phyloP scores from a whole-genome alignment of 35 echinoderm and acorn worm species.

The Apostichopus parvimensis region DNA sequence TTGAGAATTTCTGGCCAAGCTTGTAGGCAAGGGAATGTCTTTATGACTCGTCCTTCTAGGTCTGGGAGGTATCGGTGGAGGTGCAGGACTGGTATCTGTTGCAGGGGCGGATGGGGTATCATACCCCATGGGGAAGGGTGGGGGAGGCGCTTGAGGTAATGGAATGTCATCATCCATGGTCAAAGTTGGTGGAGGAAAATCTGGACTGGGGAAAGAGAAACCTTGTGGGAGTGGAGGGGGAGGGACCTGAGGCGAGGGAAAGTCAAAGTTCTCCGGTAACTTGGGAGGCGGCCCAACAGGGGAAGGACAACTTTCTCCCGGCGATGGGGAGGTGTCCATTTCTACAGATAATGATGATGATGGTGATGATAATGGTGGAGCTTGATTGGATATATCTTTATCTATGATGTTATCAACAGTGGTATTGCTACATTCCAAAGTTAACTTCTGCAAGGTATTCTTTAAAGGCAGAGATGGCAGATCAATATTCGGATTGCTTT shows the following conservation, averaged over 20 bases:
- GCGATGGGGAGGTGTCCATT: neutral
- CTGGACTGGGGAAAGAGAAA: conserved; percentile 15
- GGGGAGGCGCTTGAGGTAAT: conserved; percentile 1
- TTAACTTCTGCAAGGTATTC: neutral
- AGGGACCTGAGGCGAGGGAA: conserved; percentile 58
- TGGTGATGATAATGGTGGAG: neutral
- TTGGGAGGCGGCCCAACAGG: conserved; percentile 21
- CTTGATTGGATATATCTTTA: neutral
- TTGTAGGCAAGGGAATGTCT: neutral
- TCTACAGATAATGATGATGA: neutral
- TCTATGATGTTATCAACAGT: neutral
- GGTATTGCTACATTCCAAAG: neutral
- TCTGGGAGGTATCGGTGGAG: conserved; percentile 48
- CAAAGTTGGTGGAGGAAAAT: conserved; percentile 34
- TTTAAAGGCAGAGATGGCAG: neutral
- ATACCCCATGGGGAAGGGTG: conserved; percentile 30
- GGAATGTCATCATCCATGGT: conserved; percentile 23
- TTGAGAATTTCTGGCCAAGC: neutral
- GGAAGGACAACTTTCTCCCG: conserved; percentile 9
- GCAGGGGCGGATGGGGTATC: conserved; percentile 20
- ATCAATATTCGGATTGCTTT: no score
- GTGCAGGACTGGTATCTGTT: neutral
- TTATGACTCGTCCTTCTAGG: neutral
- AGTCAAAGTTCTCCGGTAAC: conserved; percentile 45
- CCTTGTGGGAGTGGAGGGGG: conserved; percentile 63